Conservation (phyloP, 2,113 vertebrate genomes). For the Cromileptes altivelis region DNA sequence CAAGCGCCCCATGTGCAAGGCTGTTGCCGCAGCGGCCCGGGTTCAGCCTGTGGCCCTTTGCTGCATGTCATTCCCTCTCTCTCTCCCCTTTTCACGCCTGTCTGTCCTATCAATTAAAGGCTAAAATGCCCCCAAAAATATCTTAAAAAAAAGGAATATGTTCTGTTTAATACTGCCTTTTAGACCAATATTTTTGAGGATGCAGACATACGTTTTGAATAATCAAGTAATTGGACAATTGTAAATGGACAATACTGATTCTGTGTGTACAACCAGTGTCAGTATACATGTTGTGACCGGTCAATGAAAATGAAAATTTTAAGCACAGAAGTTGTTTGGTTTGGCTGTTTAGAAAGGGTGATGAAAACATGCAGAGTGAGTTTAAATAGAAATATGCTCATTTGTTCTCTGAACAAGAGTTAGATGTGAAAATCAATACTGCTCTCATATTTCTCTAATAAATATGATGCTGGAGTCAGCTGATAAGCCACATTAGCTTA, state of each 20-base stretch:
- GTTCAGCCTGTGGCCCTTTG: too few relatives aligned
- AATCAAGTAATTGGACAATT: background rate
- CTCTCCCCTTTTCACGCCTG: too few relatives aligned
- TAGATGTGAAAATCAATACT: background rate
- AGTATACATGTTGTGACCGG: rapidly evolving
- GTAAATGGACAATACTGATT: background rate
- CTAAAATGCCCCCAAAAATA: too few relatives aligned
- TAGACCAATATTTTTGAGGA: background rate
- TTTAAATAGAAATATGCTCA: background rate
- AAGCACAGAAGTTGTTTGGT: background rate
- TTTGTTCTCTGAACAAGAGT: background rate
- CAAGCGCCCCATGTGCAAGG: too few relatives aligned
- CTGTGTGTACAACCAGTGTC: background rate
- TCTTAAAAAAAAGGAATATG: background rate
- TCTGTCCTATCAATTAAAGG: too few relatives aligned
- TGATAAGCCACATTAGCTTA: background rate
- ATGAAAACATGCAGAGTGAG: background rate
- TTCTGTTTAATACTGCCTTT: background rate
- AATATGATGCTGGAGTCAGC: background rate
- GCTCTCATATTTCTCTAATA: background rate
- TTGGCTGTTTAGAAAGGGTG: background rate
- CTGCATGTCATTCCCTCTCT: too few relatives aligned
- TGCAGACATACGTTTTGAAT: too few relatives aligned
- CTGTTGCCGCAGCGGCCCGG: too few relatives aligned
- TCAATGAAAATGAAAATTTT: background rate